Evolutionary conservation across 2,888 invertebrate species (phyloP), one percentile per base, ranked within the genome.

Genomic region (Diaperis boleti): DNA sequence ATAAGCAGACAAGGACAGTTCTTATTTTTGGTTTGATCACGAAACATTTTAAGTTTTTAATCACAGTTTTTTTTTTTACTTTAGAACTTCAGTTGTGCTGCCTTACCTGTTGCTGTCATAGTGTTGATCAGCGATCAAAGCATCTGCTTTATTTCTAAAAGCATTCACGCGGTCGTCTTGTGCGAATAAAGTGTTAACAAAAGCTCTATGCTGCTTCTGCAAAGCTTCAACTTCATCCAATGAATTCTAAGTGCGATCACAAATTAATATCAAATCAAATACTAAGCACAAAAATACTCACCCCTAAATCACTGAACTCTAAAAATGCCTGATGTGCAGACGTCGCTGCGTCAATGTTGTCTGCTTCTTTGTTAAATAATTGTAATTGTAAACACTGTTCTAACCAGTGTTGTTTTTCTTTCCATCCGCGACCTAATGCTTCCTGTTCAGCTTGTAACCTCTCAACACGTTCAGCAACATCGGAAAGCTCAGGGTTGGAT

Each of bases 271-370:
- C 20, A 7, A 26, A 5, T 7, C 6, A 49, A 4, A n/a, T n/a
- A 49, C 15, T 26, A 17, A 15, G 33, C 6, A 26, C 3, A 20
- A 20, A 5, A 26, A 26, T 26, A 81, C 88, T 85, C 79, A 93
- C 93, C 68, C 97, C 98, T 39, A 94, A 85, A 69, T 95, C 91
- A 6, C 87, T 87, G 81, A 92, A 93, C 72, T 96, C 96, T 13
- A 98, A 84, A 82, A 95, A 96, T 0, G 96, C 95, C 79, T 96
- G 92, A 78, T 98, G 97, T 10, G 95, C 94, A 55, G 94, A 94
- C 45, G 95, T 95, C 7, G 94, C 91, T 0, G 98, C 96, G 82
- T 98, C 98, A 67, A 98, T 94, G 79, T 97, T 94, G 79, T 98
- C 98, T 0, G 97, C 97, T 81, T 98, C 98, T 31, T 95, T 89